A percentile compares a stretch with the other conserved stretches of the same genome.
Conservation (phyloP, 2,113 vertebrate species). For the Nothobranchius kuhntae region DNA sequence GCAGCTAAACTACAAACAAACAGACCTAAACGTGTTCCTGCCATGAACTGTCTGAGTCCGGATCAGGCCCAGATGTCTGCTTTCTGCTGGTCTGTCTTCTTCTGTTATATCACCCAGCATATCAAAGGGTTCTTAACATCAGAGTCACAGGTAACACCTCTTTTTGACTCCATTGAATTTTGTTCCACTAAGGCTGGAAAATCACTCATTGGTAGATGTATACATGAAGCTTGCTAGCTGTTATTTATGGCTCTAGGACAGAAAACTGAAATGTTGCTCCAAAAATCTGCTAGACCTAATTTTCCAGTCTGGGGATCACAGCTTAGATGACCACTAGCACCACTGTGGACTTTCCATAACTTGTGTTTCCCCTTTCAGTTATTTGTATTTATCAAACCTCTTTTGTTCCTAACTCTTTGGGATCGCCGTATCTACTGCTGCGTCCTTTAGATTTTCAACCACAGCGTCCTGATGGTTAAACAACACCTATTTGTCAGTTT, state of each 20-base stretch:
- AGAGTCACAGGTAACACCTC: too few relatives aligned
- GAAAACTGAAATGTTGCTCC: not conserved
- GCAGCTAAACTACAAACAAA: slow-evolving; percentile 50
- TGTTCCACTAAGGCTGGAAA: too few relatives aligned
- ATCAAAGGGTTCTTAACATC: not conserved
- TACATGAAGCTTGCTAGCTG: not conserved
- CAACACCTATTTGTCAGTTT: too few relatives aligned
- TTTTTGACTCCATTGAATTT: too few relatives aligned
- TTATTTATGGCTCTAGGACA: not conserved
- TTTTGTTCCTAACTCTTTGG: too few relatives aligned
- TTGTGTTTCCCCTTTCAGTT: too few relatives aligned
- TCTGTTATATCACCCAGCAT: not conserved
- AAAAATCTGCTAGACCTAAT: not conserved
- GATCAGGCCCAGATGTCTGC: not conserved
- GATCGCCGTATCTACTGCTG: too few relatives aligned
- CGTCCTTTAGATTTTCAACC: too few relatives aligned
- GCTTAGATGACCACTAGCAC: not conserved
- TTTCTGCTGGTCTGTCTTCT: not conserved
- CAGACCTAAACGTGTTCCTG: slow-evolving; percentile 25
- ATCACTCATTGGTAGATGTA: too few relatives aligned
- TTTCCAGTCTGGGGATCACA: not conserved
- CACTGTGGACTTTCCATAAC: too few relatives aligned
- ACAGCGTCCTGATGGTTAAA: too few relatives aligned
- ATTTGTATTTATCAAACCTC: too few relatives aligned
- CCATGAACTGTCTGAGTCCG: slow-evolving; percentile 17